Evolutionary conservation across 1,140 invertebrate genomes (phyloP), one percentile per base, ranked within the genome.

Genomic region (Caenorhabditis briggsae): DNA sequence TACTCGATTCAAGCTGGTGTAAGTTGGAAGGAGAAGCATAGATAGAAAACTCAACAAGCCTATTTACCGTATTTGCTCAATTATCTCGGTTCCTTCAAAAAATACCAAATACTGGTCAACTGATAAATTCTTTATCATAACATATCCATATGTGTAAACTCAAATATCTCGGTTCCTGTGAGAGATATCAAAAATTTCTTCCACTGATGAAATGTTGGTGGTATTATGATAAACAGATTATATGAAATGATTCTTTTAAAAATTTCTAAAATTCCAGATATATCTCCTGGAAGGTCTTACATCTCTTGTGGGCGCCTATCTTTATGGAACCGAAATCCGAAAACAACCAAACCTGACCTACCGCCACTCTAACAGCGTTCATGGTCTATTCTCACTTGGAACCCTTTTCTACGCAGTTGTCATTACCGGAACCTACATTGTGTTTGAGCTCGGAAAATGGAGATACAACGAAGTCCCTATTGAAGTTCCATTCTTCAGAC

Each of bases 381-480:
- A 92, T 83, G 84, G 90, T n/a, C 85, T 89, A 43, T 90, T 89
- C 83, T 91, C 91, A 12, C 43, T 92, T 14, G 91, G 91, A 56
- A 87, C 89, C 11, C 82, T 92, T 7, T 90, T 92, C 78, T 92
- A 92, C 55, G 91, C 89, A 3, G 56, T 92, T 16, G 88, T 90
- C 9, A 84, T 92, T 41, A 92, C 91, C 56, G 90, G 89, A 46
- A 90, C 88, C 58, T 91, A 92, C 55, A 85, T 92, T 33, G 90
- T 92, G 12, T 92, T 92, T 78, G 91, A 92, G 83, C 61, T 92
- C 18, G 91, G 90, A 46, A 92, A 91, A 88, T 92, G 91, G 91
- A 82, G 91, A 53, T 92, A 86, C 58, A 84, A 87, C 0, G 91
- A 89, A 82, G 87, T 89, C 14, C 87, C 89, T n/a, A 84, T 92